Percentiles rank a stretch among this genome's conserved stretches.
Conservation (phyloP, 2,797 vertebrate species). For the Crocodylus rhombifer region DNA sequence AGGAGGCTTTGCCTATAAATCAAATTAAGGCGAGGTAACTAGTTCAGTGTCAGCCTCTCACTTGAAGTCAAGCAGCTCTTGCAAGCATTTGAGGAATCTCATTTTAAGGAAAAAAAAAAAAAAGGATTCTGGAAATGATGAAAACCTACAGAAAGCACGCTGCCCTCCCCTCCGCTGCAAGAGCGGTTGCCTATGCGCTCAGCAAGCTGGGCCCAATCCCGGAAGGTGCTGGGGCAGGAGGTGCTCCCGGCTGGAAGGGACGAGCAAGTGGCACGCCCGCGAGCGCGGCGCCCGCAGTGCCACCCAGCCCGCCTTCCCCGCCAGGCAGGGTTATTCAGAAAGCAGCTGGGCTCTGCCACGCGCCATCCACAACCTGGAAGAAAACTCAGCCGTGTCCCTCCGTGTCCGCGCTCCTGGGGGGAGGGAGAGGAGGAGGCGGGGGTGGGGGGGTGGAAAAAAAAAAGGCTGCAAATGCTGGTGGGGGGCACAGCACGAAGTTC, state of each 20-base stretch:
- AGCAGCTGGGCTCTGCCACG: not conserved
- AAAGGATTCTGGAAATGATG: not conserved
- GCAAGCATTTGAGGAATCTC: slow-evolving; percentile 49
- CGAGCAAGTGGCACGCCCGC: no score
- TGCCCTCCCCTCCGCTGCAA: not conserved
- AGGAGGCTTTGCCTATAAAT: slow-evolving; percentile 44
- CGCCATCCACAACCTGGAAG: not conserved
- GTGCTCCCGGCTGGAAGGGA: not conserved
- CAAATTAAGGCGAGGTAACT: slow-evolving; percentile 46
- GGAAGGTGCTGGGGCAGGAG: not conserved
- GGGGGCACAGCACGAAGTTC: not conserved
- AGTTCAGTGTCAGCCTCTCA: slow-evolving; percentile 67
- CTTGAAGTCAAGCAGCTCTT: slow-evolving; percentile 55
- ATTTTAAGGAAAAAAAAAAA: not conserved
- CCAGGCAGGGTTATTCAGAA: not conserved
- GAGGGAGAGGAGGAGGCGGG: not conserved
- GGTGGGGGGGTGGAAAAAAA: not conserved
- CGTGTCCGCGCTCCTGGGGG: not conserved
- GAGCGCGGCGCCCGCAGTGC: slow-evolving; percentile 32
- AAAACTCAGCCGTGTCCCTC: not conserved
- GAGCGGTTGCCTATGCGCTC: not conserved
- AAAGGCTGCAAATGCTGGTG: not conserved
- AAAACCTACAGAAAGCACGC: not conserved
- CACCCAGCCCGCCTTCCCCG: slow-evolving; percentile 21
- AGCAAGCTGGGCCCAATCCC: not conserved